phyloP scores from a whole-genome alignment of 2,797 vertebrate genomes.

The Sciurus vulgaris region DNA sequence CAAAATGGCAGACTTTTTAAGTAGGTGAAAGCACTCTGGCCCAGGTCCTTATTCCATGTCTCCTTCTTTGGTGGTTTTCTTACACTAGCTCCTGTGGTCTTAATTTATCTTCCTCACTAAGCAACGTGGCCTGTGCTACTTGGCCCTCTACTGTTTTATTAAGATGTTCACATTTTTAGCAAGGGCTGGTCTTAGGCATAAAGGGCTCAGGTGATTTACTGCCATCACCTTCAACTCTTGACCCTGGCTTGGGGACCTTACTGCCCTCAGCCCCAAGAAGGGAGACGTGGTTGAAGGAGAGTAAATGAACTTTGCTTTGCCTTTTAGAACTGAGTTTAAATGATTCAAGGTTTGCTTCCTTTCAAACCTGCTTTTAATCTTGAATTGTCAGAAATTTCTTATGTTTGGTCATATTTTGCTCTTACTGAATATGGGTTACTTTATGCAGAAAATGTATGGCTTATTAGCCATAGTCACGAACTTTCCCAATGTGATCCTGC shows the following conservation, averaged over 20 bases:
- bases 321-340: constrained; percentile 49
- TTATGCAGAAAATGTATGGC: not conserved
- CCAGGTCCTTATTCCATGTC: not conserved
- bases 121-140: not conserved
- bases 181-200: not conserved
- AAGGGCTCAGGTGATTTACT: not conserved
- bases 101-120: constrained; percentile 21
- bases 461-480: not conserved
- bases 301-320: not conserved
- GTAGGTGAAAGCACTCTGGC: not conserved
- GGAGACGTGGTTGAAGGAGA: not conserved
- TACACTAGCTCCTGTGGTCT: not conserved
- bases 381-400: constrained; percentile 18
- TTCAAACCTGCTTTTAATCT: not conserved
- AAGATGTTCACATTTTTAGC: not conserved
- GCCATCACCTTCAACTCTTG: not conserved
- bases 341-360: not conserved
- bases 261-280: not conserved
- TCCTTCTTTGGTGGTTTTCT: not conserved
- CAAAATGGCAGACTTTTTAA: constrained; percentile 9
- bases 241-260: not conserved
- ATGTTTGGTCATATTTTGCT: not conserved
- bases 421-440: not conserved
- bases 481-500: not conserved
- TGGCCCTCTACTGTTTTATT: not conserved